Percentiles rank a stretch among this genome's conserved stretches.
Conservation (phyloP, 2,797 vertebrate species). For the Dryobates pubescens region DNA sequence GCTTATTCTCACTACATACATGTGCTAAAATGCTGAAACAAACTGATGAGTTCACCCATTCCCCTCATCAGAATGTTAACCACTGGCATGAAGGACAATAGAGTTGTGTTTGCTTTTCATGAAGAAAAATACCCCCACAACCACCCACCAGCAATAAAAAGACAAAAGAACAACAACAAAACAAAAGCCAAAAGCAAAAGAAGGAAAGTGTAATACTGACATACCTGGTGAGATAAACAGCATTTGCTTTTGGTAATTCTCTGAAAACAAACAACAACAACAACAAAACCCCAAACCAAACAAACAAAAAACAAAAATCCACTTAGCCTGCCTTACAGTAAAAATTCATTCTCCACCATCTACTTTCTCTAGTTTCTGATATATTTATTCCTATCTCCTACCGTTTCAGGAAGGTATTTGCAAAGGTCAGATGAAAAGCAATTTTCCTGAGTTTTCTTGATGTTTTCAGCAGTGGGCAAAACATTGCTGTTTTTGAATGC, state of each 20-base stretch:
- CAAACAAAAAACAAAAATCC: too few relatives aligned
- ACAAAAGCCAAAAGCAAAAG: too few relatives aligned
- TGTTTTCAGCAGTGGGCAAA: neutral
- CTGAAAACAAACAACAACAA: neutral
- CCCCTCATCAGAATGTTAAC: neutral
- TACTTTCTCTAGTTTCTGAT: neutral
- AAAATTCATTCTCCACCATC: neutral
- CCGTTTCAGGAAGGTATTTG: neutral
- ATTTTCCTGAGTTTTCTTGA: neutral
- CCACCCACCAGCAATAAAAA: too few relatives aligned
- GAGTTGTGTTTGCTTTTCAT: neutral
- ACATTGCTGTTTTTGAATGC: neutral
- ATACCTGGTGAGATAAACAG: neutral
- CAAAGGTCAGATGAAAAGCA: conserved; percentile 22
- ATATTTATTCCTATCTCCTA: neutral
- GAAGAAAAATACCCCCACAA: neutral
- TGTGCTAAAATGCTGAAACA: neutral
- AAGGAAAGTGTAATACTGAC: neutral
- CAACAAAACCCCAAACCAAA: too few relatives aligned
- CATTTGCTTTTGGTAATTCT: neutral
- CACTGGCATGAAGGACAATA: neutral
- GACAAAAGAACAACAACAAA: neutral
- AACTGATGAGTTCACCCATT: neutral
- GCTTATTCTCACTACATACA: neutral
- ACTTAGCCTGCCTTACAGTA: neutral